phyloP scores from a whole-genome alignment of 2,113 vertebrate species.

The Hucho hucho region DNA sequence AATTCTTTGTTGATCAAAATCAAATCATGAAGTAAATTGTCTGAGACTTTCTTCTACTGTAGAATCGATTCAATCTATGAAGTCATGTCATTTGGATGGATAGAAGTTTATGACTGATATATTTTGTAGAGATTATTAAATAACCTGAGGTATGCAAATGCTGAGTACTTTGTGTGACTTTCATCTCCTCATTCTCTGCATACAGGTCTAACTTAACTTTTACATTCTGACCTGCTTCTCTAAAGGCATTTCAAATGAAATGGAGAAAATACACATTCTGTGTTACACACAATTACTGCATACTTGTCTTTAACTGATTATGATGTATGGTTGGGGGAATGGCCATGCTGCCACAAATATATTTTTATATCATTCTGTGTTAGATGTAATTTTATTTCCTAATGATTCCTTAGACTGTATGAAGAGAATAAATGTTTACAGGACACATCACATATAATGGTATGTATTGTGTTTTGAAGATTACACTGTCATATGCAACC shows the following conservation, averaged over 20 bases:
- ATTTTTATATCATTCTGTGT: conserved; percentile 64
- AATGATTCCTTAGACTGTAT: conserved; percentile 27
- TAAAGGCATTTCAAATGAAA: conserved; percentile 30
- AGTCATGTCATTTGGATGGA: background rate
- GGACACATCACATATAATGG: background rate
- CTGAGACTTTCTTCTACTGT: background rate
- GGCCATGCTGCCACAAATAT: conserved; percentile 57
- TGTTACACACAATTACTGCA: background rate
- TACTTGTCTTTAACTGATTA: conserved; percentile 36
- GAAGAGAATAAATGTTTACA: conserved; percentile 2
- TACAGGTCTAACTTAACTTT: too few relatives aligned
- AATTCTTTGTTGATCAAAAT: background rate
- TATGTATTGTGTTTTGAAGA: background rate
- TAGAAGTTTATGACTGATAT: background rate
- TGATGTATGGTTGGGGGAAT: conserved; percentile 45
- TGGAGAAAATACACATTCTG: conserved; percentile 19
- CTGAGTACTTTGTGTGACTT: conserved; percentile 34
- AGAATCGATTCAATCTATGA: conserved; percentile 6
- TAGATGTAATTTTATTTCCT: conserved; percentile 36
- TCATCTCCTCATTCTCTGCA: conserved; percentile 16
- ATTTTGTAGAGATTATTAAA: conserved; percentile 57
- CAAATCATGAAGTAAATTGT: conserved; percentile 26
- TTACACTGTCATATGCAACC: background rate
- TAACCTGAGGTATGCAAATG: conserved; percentile 37
- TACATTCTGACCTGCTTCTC: background rate